Evolutionary conservation across 2,888 invertebrate species (phyloP).

Genomic region (Callyntrura guangdongensis): DNA sequence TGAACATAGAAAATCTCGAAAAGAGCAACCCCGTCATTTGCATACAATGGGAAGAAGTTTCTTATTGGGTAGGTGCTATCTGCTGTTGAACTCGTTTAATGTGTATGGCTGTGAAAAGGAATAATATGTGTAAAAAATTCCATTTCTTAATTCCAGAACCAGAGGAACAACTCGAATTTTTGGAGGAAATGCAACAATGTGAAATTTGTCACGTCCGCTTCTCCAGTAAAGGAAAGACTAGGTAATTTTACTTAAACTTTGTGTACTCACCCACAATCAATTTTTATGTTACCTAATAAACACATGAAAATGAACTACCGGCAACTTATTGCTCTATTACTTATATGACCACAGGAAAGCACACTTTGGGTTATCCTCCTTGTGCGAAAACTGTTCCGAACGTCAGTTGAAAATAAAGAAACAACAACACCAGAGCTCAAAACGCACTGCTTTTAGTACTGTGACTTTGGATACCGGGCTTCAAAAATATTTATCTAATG

Average conservation of each 20-base stretch:
- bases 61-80: conserved; percentile 72
- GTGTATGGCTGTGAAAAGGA: neutral
- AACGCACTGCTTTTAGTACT: conserved; percentile 85
- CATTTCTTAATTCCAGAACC: conserved; percentile 76
- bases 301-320: neutral
- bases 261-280: neutral
- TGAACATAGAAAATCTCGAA: conserved; percentile 66
- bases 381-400: conserved; percentile 96
- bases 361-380: conserved; percentile 87
- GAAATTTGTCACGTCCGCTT: conserved; percentile 83
- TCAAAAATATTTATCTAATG: conserved; percentile 85
- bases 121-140: no score
- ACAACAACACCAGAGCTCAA: conserved; percentile 84
- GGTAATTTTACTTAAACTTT: conserved; percentile 23
- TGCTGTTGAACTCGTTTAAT: neutral
- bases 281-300: conserved; percentile 17
- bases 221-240: conserved; percentile 73
- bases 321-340: neutral
- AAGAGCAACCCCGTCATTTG: conserved; percentile 81
- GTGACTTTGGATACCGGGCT: conserved; percentile 70
- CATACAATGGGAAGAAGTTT: conserved; percentile 83
- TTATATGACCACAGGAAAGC: conserved; percentile 77
- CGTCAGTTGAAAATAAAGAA: conserved; percentile 88
- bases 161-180: conserved; percentile 85
- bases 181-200: conserved; percentile 85